Evolutionary conservation across 2,888 invertebrate genomes (phyloP).

Genomic region (Pollenia angustigena): DNA sequence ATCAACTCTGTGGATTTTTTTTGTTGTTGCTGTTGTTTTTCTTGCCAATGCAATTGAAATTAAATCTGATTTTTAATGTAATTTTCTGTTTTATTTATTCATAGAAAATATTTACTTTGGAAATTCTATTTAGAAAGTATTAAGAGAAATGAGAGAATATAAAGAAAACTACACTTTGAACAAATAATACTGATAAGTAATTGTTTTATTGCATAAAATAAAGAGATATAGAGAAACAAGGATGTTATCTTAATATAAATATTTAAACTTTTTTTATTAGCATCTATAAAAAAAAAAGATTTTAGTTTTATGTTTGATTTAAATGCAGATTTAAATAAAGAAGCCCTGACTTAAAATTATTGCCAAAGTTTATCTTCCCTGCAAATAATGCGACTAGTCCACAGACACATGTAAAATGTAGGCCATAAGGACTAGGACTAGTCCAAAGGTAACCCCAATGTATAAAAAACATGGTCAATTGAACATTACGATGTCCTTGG

Average conservation of each 20-base stretch:
- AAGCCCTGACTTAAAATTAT: too few relatives aligned
- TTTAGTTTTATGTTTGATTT: neutral
- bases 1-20: constrained; percentile 2
- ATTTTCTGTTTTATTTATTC: constrained; percentile 80
- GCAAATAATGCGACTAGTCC: too few relatives aligned
- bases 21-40: constrained; percentile 75
- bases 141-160: constrained; percentile 18
- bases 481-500: too few relatives aligned
- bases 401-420: too few relatives aligned
- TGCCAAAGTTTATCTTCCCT: too few relatives aligned
- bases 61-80: constrained; percentile 82
- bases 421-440: too few relatives aligned
- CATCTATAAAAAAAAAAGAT: neutral
- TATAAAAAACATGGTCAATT: too few relatives aligned
- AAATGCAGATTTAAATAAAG: too few relatives aligned
- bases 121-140: constrained; percentile 55
- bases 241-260: constrained; percentile 12
- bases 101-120: constrained; percentile 64
- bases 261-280: neutral
- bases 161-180: constrained; percentile 20
- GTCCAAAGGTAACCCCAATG: too few relatives aligned
- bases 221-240: neutral
- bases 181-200: constrained; percentile 66
- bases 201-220: constrained; percentile 55
- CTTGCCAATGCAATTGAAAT: constrained; percentile 80